Evolutionary conservation across 2,888 invertebrate species (phyloP), one percentile per base, ranked within the genome.

Genomic region (Diogma glabrata): DNA sequence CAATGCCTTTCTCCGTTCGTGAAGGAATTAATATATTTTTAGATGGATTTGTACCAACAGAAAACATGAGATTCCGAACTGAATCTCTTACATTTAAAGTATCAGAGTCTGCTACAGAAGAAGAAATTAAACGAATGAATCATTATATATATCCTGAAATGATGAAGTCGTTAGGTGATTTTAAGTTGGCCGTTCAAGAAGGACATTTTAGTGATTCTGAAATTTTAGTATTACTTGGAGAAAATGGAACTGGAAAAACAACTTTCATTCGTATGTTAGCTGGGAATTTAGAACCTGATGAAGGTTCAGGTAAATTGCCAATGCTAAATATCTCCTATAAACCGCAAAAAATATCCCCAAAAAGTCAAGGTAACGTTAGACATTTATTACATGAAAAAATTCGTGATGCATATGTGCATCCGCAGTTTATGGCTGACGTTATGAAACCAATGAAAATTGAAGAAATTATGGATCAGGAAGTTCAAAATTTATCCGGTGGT

Each of bases 1-100:
- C 99, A 69, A 93, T 97, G 92, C 99, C 99, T 49, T 97, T 95
- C 76, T 96, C 96, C 20, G 99, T 99, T 7, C 79, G 99, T 61
- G 99, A 99, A 89, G 99, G 96, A 63, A 99, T 99, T 64, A 99
- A 99, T 69, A 97, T 99, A 64, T 99, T 99, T 76, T 78, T 99
- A 63, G 99, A 99, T 70, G 99, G 99, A 47, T 99, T 96, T 73
- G 95, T 99, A 19, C 97, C 97, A 17, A 97, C 99, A 14, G 99
- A 99, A 73, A 99, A 99, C 72, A 81, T 99, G 73, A 82, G 99
- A 65, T 99, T 99, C 77, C 82, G 99, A 54, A 96, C 99, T 59
- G 89, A 92, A 67, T 94, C 96, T 2, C 74, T 99, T 47, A 88
- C 95, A 12, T 99, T 99, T 71, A 99, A 97, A 75, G 64, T 99